Conservation (phyloP, 2,797 vertebrate species). For the Chloroceryle amazona region DNA sequence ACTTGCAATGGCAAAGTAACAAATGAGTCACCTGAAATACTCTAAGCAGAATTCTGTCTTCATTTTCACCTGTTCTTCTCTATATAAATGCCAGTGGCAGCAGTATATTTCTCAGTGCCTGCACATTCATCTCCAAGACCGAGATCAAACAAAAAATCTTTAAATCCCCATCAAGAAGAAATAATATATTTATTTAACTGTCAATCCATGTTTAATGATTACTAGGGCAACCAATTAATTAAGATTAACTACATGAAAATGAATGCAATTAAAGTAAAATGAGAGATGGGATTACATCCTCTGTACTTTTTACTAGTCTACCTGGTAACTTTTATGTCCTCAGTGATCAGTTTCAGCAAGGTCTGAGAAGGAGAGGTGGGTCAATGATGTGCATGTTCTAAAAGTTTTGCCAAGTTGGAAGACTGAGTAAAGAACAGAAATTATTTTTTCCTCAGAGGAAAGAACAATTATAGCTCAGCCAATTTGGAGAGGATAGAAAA, state of each 20-base stretch:
- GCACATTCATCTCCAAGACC: background rate
- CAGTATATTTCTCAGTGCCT: background rate
- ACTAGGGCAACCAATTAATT: conserved; percentile 32
- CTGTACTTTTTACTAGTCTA: background rate
- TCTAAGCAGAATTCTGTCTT: background rate
- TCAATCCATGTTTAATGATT: conserved; percentile 7
- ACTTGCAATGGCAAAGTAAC: background rate
- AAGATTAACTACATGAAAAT: conserved; percentile 7
- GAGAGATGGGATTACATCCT: background rate
- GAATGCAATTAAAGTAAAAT: conserved; percentile 22
- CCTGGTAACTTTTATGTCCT: background rate
- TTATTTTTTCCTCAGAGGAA: background rate
- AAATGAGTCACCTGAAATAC: background rate
- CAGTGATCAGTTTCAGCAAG: background rate
- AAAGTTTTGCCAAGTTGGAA: background rate
- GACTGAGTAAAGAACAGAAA: background rate
- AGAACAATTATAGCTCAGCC: background rate
- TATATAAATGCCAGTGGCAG: background rate
- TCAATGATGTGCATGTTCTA: background rate
- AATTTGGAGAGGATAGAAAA: background rate
- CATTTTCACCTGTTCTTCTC: background rate
- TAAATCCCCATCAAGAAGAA: background rate
- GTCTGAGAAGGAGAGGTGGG: background rate
- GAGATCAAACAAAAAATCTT: background rate
- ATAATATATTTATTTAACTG: conserved; percentile 35